A percentile compares a stretch with the other conserved stretches of the same genome.
These are phyloP conservation scores for Centruroides vittatus DNA, from an alignment of 1,140 invertebrate species.

Conservation along the genomic window DNA sequence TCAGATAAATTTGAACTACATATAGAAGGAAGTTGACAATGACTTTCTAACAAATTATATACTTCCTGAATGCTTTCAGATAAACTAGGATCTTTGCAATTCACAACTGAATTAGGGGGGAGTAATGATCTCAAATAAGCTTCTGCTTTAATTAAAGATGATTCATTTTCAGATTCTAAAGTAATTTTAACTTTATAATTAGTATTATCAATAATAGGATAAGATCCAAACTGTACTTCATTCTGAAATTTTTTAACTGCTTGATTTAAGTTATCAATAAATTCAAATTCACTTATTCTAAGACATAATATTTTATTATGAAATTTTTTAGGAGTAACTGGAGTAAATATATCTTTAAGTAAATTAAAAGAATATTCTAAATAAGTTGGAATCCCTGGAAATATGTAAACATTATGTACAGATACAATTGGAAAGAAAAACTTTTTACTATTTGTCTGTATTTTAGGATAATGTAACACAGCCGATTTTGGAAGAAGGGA, in stretches of 20 bases:
- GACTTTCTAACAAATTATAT: neutral
- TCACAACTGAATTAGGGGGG: constrained; percentile 27
- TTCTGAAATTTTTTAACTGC: constrained; percentile 36
- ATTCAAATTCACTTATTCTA: constrained; percentile 39
- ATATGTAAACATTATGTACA: constrained; percentile 56
- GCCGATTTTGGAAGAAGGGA: constrained; percentile 33
- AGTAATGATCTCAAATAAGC: constrained; percentile 23
- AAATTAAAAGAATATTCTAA: constrained; percentile 42
- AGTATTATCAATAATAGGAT: constrained; percentile 41
- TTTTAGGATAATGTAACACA: constrained; percentile 17
- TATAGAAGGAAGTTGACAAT: constrained; percentile 13
- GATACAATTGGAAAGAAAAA: constrained; percentile 45
- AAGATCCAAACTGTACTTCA: constrained; percentile 47
- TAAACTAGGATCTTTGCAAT: constrained; percentile 6
- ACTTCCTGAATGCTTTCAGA: neutral
- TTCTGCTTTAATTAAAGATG: constrained; percentile 23
- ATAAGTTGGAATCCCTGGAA: constrained; percentile 59
- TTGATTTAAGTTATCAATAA: constrained; percentile 37
- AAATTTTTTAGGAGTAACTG: constrained; percentile 26
- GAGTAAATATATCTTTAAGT: constrained; percentile 30
- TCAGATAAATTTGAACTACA: neutral
- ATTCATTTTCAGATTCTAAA: constrained; percentile 28
- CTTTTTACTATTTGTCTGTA: neutral
- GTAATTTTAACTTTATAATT: constrained; percentile 36
- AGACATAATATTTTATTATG: constrained; percentile 35